Conservation (phyloP, 2,113 vertebrate genomes). For the Tragelaphus buxtoni region DNA sequence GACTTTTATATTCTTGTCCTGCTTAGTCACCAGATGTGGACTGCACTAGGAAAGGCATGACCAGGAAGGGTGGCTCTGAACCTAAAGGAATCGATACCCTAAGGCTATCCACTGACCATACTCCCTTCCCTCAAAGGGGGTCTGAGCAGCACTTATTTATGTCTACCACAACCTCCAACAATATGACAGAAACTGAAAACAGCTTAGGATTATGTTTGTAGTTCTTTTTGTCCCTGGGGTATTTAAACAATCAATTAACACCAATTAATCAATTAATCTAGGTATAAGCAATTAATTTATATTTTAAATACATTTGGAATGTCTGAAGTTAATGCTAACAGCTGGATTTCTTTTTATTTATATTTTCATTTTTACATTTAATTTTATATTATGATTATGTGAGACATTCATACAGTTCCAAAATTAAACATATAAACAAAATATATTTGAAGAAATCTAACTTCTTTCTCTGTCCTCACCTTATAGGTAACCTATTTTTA, state of each 20-base stretch:
- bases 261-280: rapidly evolving
- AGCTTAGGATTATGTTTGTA: not conserved
- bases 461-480: not conserved
- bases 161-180: not conserved
- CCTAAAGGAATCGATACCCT: not conserved
- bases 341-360: not conserved
- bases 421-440: conserved; percentile 16
- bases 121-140: not conserved
- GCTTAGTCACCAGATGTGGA: not conserved
- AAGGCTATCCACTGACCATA: not conserved
- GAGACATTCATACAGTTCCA: not conserved
- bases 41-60: not conserved
- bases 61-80: not conserved
- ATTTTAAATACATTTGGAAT: not conserved
- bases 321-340: not conserved
- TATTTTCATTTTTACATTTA: conserved; percentile 7
- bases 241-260: not conserved
- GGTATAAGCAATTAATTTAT: not conserved
- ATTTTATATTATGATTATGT: not conserved
- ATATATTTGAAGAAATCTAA: not conserved
- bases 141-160: not conserved
- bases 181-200: not conserved
- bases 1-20: not conserved
- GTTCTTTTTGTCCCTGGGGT: not conserved
- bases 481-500: not conserved